Conservation (phyloP, 2,113 vertebrate genomes). For the Sander vitreus region DNA sequence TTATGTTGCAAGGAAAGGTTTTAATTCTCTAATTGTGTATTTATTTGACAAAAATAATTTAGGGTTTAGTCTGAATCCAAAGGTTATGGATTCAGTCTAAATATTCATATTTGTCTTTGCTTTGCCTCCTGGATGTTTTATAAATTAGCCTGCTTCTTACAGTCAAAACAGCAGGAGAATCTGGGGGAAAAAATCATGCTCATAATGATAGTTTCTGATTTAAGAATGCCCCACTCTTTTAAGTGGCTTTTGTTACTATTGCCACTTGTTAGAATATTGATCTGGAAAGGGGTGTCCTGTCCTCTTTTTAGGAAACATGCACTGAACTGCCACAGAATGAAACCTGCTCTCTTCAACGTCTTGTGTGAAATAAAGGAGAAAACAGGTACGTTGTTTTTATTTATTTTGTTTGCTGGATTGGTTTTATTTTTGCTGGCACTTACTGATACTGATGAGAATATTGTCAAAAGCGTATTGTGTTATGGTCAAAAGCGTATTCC, state of each 20-base stretch:
- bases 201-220: background rate
- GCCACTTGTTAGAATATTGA: constrained; percentile 68
- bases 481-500: background rate
- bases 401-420: constrained; percentile 9
- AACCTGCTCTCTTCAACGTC: constrained; percentile 87
- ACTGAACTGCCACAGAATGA: constrained; percentile 87
- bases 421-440: background rate
- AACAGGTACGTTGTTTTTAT: constrained; percentile 76
- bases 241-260: constrained; percentile 34
- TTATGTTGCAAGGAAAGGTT: background rate
- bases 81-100: background rate
- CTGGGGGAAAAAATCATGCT: background rate
- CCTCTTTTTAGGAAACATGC: constrained; percentile 84
- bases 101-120: background rate
- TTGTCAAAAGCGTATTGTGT: background rate
- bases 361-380: constrained; percentile 87
- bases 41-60: background rate
- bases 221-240: background rate
- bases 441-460: background rate
- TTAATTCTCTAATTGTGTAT: background rate
- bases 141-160: background rate
- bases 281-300: constrained; percentile 60
- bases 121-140: background rate
- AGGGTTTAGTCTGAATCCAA: background rate
- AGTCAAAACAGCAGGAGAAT: background rate